These are phyloP conservation scores for Psittacula derbiana DNA, from an alignment of 2,797 vertebrate genomes.

Conservation along the genomic window DNA sequence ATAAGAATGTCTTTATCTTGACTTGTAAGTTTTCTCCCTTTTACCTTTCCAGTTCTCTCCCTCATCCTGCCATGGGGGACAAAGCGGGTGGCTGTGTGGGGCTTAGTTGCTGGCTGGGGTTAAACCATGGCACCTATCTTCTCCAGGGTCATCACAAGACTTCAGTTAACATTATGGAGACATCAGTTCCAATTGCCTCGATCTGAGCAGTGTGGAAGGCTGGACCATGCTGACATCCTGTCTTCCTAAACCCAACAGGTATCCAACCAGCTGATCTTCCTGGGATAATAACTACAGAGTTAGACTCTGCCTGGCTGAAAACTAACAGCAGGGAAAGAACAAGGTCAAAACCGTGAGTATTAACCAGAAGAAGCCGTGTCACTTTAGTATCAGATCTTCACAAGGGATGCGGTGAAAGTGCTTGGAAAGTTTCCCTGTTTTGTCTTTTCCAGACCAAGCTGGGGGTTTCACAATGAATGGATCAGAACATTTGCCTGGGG, in stretches of 20 bases:
- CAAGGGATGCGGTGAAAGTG: fast-evolving
- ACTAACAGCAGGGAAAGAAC: neutral
- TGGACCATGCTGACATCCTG: fast-evolving
- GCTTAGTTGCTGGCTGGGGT: neutral
- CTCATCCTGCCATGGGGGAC: neutral
- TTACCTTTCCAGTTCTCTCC: neutral
- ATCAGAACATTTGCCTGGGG: neutral
- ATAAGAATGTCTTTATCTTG: neutral
- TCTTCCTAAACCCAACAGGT: neutral
- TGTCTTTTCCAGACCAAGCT: neutral
- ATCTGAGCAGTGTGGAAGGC: neutral
- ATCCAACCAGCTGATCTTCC: neutral
- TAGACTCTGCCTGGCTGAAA: neutral
- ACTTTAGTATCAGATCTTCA: neutral
- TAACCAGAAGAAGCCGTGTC: neutral
- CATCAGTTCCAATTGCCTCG: neutral
- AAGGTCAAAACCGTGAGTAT: neutral
- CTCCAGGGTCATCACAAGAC: neutral
- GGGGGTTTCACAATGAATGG: neutral
- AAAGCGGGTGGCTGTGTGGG: neutral
- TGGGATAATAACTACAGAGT: neutral
- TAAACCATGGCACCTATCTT: neutral
- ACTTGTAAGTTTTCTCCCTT: neutral
- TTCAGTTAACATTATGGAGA: neutral
- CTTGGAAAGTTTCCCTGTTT: neutral